Conservation (phyloP, 2,888 invertebrate species). For the Tridacna gigas region DNA sequence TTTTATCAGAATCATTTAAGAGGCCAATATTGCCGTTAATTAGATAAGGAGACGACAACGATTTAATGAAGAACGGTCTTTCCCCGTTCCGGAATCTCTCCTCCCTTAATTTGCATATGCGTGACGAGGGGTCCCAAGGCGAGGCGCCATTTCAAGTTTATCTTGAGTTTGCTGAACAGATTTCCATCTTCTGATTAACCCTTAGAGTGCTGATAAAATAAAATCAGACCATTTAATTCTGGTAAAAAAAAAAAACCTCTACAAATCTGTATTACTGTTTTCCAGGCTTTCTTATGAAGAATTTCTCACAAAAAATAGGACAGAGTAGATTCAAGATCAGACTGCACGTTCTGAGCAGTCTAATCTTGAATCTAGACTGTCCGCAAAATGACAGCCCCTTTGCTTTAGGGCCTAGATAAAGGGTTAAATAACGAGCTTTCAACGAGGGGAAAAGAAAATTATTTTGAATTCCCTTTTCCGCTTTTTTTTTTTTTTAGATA, state of each 20-base stretch:
- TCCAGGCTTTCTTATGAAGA: too few relatives aligned
- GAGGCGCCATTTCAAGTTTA: constrained; percentile 51
- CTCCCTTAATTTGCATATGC: constrained; percentile 49
- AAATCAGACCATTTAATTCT: too few relatives aligned
- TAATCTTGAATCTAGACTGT: too few relatives aligned
- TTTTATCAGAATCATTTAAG: constrained; percentile 29
- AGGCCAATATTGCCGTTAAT: constrained; percentile 29
- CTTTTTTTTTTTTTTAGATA: not conserved
- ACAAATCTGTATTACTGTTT: too few relatives aligned
- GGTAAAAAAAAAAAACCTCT: too few relatives aligned
- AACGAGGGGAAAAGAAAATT: constrained; percentile 30
- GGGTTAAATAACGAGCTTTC: constrained; percentile 36
- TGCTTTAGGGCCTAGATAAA: too few relatives aligned
- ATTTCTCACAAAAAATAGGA: too few relatives aligned
- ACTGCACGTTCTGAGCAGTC: too few relatives aligned
- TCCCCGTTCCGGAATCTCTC: constrained; percentile 22
- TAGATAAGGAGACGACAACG: constrained; percentile 29
- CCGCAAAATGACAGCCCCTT: too few relatives aligned
- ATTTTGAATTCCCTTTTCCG: constrained; percentile 23
- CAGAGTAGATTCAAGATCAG: too few relatives aligned
- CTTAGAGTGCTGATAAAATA: too few relatives aligned
- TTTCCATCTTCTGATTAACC: constrained; percentile 55
- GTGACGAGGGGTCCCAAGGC: constrained; percentile 45
- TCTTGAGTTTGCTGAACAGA: constrained; percentile 54
- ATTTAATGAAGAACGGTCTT: constrained; percentile 31